Conservation (phyloP, 2,888 invertebrate genomes). For the Sycophila texana region DNA sequence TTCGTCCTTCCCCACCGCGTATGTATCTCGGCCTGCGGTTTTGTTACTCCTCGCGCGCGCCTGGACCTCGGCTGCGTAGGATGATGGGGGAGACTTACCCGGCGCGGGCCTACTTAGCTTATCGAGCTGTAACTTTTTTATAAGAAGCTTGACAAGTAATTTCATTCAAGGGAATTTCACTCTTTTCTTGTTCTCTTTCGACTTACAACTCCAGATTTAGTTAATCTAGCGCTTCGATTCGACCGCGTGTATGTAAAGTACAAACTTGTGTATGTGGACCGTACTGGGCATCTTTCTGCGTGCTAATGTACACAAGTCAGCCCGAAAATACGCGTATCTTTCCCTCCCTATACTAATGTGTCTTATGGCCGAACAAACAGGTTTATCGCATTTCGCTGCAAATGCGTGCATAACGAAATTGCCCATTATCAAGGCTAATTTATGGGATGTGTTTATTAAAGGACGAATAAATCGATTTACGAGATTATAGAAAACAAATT, state of each 20-base stretch:
- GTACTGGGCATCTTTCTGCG: too few relatives aligned
- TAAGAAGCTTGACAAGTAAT: too few relatives aligned
- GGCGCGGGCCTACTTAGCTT: too few relatives aligned
- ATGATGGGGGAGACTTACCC: conserved; percentile 55
- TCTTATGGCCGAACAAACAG: conserved; percentile 52
- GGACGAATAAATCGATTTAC: conserved; percentile 49
- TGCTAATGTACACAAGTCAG: conserved; percentile 37
- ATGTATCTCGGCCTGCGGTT: conserved; percentile 65
- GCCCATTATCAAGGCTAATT: conserved; percentile 54
- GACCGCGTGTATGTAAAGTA: too few relatives aligned
- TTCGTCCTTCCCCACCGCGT: neutral
- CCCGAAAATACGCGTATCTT: conserved; percentile 42
- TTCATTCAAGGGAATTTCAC: too few relatives aligned
- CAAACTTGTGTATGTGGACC: too few relatives aligned
- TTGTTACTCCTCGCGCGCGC: conserved; percentile 62
- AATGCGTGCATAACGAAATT: conserved; percentile 45
- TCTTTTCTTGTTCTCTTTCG: too few relatives aligned
- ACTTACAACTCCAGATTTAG: too few relatives aligned
- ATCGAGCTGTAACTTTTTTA: too few relatives aligned
- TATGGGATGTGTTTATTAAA: conserved; percentile 55
- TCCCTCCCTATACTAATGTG: conserved; percentile 24
- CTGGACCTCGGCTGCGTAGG: conserved; percentile 70
- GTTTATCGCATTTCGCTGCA: conserved; percentile 47
- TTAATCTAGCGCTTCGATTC: too few relatives aligned
- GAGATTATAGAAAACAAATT: conserved; percentile 48